A percentile compares a stretch with the other conserved stretches of the same genome.
These are phyloP conservation scores for Torymus tubicola DNA, from an alignment of 2,888 invertebrate genomes.

Conservation along the genomic window DNA sequence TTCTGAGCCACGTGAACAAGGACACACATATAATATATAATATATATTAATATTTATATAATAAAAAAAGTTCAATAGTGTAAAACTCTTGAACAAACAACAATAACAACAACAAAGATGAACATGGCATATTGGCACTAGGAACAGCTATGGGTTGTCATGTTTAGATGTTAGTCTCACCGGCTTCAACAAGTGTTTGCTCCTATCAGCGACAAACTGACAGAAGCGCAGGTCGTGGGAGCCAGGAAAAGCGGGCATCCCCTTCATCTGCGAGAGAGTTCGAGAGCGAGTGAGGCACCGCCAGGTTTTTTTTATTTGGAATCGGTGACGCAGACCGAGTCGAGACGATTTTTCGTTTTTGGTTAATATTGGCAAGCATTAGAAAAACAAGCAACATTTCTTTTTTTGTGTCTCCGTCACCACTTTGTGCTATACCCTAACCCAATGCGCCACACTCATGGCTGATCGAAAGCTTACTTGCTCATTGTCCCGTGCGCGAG, in stretches of 20 bases:
- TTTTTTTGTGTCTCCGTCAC: constrained; percentile 71
- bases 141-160: constrained; percentile 71
- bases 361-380: constrained; percentile 71
- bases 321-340: constrained; percentile 73
- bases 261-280: constrained; percentile 86
- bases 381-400: constrained; percentile 72
- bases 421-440: constrained; percentile 72
- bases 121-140: constrained; percentile 65
- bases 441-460: constrained; percentile 67
- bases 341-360: constrained; percentile 60
- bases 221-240: constrained; percentile 96
- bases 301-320: constrained; percentile 65
- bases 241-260: constrained; percentile 94
- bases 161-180: constrained; percentile 82
- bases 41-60: background rate
- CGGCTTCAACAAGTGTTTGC: constrained; percentile 97
- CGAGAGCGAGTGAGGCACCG: constrained; percentile 77
- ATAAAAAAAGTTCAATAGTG: constrained; percentile 10
- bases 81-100: constrained; percentile 44
- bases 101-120: constrained; percentile 58
- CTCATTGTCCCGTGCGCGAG: constrained; percentile 3
- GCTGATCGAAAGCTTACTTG: constrained; percentile 61
- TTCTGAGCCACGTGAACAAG: constrained; percentile 47
- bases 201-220: constrained; percentile 97
- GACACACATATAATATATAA: constrained; percentile 4